Percentiles rank a stretch among this genome's conserved stretches.
These are phyloP conservation scores for Meriones unguiculatus DNA, from an alignment of 2,113 vertebrate species.

Conservation along the genomic window DNA sequence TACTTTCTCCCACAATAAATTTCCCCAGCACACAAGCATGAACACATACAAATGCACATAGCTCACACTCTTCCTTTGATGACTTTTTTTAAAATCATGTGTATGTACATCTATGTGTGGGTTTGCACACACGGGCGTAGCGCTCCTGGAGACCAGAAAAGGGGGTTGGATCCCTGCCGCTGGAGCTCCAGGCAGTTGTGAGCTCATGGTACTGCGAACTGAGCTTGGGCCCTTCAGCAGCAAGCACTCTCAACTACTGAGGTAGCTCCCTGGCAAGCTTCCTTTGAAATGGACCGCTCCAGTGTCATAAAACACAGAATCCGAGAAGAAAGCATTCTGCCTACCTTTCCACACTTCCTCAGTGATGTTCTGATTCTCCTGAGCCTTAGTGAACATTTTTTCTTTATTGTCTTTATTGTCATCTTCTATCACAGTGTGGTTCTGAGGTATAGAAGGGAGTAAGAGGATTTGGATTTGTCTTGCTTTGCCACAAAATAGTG, in stretches of 20 bases:
- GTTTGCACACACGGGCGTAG: not conserved
- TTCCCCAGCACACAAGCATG: not conserved
- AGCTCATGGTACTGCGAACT: not conserved
- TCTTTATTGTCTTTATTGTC: not conserved
- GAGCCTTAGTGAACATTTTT: not conserved
- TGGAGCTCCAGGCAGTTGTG: not conserved
- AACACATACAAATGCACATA: not conserved
- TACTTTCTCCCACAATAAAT: slow-evolving; percentile 50
- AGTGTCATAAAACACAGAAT: not conserved
- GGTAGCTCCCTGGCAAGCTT: not conserved
- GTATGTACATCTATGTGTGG: not conserved
- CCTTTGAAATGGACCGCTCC: not conserved
- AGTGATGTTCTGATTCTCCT: not conserved
- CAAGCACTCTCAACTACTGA: too few species aligned
- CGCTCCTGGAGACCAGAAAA: not conserved
- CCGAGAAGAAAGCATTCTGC: not conserved
- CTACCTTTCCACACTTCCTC: not conserved
- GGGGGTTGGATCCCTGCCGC: too few species aligned
- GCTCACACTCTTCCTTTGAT: not conserved
- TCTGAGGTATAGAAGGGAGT: not conserved
- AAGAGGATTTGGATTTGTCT: not conserved
- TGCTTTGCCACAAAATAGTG: not conserved
- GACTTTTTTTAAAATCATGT: not conserved
- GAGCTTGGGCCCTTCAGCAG: not conserved
- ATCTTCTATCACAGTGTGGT: not conserved